Conservation (phyloP, 1,140 invertebrate species). For the Neotoxoptera formosana region DNA sequence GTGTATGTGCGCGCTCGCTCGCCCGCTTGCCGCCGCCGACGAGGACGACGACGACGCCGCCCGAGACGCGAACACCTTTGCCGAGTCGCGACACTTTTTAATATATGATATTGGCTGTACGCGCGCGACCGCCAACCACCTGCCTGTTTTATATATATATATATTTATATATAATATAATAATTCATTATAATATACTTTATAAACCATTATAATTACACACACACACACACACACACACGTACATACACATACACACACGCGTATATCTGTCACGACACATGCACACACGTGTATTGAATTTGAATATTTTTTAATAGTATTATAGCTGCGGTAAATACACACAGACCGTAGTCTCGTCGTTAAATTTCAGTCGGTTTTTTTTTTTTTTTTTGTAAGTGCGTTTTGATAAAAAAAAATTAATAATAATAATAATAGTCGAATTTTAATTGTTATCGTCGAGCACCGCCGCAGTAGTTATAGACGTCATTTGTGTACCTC, state of each 20-base stretch:
- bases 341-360: background rate
- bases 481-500: background rate
- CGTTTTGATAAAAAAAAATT: background rate
- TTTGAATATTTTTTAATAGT: background rate
- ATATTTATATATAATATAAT: too few species aligned
- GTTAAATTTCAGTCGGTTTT: background rate
- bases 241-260: background rate
- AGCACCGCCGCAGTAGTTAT: background rate
- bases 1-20: slow-evolving; percentile 46
- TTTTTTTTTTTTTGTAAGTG: background rate
- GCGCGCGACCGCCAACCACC: background rate
- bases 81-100: background rate
- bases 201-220: background rate
- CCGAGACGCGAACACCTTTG: background rate
- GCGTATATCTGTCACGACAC: background rate
- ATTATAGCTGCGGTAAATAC: background rate
- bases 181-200: background rate
- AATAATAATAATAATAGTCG: background rate
- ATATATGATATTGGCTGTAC: background rate
- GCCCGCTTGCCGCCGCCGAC: background rate
- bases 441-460: background rate
- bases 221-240: too few species aligned
- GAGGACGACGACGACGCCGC: slow-evolving; percentile 2
- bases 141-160: background rate
- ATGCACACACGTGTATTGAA: slow-evolving; percentile 7